Conservation (phyloP, 2,888 invertebrate genomes). For the Argyra leucocephala region DNA sequence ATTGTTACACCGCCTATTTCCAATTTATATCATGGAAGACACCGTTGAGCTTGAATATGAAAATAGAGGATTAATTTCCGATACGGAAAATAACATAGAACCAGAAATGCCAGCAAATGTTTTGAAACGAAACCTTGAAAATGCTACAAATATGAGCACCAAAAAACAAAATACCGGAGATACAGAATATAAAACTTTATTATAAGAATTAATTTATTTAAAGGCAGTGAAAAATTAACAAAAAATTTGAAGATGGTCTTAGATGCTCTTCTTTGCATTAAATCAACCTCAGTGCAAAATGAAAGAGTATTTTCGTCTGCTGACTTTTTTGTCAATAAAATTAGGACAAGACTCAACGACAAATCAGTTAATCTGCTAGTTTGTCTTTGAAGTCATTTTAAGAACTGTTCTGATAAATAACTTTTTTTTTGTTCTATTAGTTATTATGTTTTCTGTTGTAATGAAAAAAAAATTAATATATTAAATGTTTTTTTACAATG, state of each 20-base stretch:
- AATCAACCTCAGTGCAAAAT: conserved; percentile 9
- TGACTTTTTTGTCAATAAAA: conserved; percentile 8
- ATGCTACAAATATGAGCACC: conserved; percentile 8
- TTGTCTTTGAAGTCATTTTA: conserved; percentile 13
- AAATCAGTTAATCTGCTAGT: conserved; percentile 10
- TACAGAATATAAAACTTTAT: too few species aligned
- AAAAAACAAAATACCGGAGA: conserved; percentile 8
- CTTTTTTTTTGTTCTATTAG: conserved; percentile 11
- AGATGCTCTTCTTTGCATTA: conserved; percentile 8
- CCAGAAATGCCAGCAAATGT: conserved; percentile 10
- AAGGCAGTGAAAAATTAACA: conserved; percentile 14
- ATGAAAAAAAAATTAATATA: conserved; percentile 7
- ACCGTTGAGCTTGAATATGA: too few species aligned
- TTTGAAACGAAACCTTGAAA: conserved; percentile 9
- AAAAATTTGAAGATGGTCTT: neutral
- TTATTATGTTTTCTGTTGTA: conserved; percentile 9
- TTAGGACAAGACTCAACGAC: conserved; percentile 13
- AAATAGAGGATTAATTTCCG: neutral
- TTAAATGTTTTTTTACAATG: neutral
- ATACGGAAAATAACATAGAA: conserved; percentile 9
- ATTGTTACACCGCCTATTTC: too few species aligned
- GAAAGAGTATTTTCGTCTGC: conserved; percentile 11
- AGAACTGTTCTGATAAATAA: conserved; percentile 11
- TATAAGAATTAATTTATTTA: conserved; percentile 13
- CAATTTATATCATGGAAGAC: too few species aligned